Conservation (phyloP, 2,888 invertebrate species). For the Papilio protenor region DNA sequence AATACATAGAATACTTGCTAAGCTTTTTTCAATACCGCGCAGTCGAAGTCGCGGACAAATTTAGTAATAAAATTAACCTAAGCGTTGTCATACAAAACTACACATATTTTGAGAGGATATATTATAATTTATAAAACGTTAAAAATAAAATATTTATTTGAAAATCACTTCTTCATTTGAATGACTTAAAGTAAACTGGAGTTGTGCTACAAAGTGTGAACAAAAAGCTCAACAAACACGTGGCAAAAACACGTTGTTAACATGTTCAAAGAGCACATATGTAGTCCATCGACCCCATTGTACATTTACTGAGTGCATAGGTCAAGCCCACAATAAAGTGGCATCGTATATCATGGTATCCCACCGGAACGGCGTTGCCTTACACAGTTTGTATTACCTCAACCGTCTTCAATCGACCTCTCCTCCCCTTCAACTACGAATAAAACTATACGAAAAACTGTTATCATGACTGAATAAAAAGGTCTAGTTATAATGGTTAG, state of each 20-base stretch:
- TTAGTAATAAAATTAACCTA: too few species aligned
- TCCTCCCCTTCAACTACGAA: constrained; percentile 17
- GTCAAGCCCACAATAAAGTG: constrained; percentile 67
- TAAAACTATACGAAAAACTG: not conserved
- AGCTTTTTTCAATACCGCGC: too few species aligned
- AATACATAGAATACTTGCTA: too few species aligned
- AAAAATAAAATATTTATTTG: too few species aligned
- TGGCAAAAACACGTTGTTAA: constrained; percentile 43
- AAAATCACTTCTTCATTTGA: not conserved
- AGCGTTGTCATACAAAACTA: too few species aligned
- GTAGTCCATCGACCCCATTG: constrained; percentile 46
- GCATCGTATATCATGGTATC: constrained; percentile 70
- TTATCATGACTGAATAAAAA: constrained; percentile 21
- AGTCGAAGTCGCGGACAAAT: too few species aligned
- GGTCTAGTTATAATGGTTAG: constrained; percentile 45
- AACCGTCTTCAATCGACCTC: constrained; percentile 55
- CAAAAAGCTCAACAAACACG: constrained; percentile 38
- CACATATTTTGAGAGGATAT: too few species aligned
- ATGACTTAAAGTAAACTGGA: not conserved
- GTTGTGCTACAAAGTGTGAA: not conserved
- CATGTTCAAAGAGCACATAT: constrained; percentile 42
- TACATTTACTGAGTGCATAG: constrained; percentile 55
- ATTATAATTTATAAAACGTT: not conserved
- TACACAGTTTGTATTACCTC: constrained; percentile 68
- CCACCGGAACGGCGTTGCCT: constrained; percentile 77